Evolutionary conservation across 1,140 invertebrate genomes (phyloP).

Genomic region (Heliconius congener): DNA sequence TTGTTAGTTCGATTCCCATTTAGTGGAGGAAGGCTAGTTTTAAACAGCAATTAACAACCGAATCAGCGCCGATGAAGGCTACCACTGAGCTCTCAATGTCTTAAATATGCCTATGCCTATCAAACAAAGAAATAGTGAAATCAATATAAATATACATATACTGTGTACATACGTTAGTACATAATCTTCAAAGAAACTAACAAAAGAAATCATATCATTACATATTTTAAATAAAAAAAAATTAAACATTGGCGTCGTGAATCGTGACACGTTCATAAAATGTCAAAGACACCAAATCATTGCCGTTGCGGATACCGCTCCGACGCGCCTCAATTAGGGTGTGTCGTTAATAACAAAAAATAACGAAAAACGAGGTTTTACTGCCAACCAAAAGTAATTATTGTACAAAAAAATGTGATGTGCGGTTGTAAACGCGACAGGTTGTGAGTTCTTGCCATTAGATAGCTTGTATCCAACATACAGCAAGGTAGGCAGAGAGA

Average conservation of each 20-base stretch:
- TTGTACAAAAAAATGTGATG: background rate
- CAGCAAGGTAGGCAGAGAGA: too few species aligned
- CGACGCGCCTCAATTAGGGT: slow-evolving; percentile 15
- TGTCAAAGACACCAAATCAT: slow-evolving; percentile 28
- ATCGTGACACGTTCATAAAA: slow-evolving; percentile 6
- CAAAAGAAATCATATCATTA: background rate
- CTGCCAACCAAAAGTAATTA: slow-evolving; percentile 18
- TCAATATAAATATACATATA: too few species aligned
- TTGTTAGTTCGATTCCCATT: too few species aligned
- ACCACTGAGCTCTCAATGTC: too few species aligned
- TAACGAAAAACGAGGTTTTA: slow-evolving; percentile 16
- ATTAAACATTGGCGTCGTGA: background rate
- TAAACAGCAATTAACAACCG: too few species aligned
- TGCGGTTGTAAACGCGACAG: background rate
- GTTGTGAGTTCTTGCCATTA: background rate
- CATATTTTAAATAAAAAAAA: background rate
- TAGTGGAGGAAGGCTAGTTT: too few species aligned
- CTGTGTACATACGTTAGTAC: too few species aligned
- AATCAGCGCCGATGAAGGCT: too few species aligned
- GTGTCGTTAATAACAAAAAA: slow-evolving; percentile 20
- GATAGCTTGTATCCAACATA: background rate
- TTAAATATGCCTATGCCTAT: too few species aligned
- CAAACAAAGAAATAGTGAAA: too few species aligned
- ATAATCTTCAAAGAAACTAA: background rate
- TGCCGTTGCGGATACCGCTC: slow-evolving; percentile 13